Percentiles rank a stretch among this genome's conserved stretches.
Evolutionary conservation across 1,140 invertebrate genomes (phyloP).

Genomic region (Pseudomyrmex dendroicus): DNA sequence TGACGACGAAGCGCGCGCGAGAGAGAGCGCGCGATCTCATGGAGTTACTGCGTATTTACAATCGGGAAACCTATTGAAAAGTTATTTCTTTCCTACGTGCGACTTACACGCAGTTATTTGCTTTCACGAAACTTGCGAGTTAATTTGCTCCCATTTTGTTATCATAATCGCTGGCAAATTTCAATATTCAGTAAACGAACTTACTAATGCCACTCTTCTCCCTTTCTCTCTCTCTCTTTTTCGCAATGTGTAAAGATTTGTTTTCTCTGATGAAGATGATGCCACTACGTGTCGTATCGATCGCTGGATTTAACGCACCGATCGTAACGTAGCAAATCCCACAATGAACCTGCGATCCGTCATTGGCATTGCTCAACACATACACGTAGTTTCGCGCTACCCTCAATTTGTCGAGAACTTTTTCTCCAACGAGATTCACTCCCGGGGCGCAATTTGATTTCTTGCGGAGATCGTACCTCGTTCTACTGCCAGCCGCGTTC

Average conservation of each 20-base stretch:
- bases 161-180: background rate
- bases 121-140: background rate
- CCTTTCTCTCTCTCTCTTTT: background rate
- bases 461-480: background rate
- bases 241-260: background rate
- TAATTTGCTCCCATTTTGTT: background rate
- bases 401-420: background rate
- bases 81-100: background rate
- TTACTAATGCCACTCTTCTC: background rate
- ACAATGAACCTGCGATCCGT: background rate
- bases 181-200: background rate
- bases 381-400: background rate
- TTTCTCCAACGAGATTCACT: background rate
- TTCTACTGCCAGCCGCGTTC: slow-evolving; percentile 17
- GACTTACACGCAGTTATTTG: background rate
- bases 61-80: background rate
- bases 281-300: background rate
- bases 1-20: background rate
- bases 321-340: background rate
- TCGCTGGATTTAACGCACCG: background rate
- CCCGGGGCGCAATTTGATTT: background rate
- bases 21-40: background rate
- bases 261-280: background rate
- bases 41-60: background rate
- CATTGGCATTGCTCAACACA: background rate